Percentiles rank a stretch among this genome's conserved stretches.
Conservation (phyloP, 2,888 invertebrate genomes). For the Pristionchus mayeri region DNA sequence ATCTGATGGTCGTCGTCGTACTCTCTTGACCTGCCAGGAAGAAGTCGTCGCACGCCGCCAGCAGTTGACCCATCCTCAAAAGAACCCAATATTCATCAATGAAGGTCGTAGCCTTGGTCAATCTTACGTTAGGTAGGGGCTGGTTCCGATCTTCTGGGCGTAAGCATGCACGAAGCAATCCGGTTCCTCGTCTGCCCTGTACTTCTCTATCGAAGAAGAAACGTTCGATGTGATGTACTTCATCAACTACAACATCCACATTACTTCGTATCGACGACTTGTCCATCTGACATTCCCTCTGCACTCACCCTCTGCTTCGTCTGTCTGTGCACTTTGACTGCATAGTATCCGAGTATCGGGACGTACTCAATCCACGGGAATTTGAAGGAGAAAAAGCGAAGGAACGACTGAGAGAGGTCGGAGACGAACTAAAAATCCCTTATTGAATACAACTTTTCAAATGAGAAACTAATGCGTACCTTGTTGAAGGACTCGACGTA, state of each 20-base stretch:
- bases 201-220: not conserved
- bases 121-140: slow-evolving; percentile 4
- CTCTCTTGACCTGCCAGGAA: slow-evolving; percentile 13
- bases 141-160: not conserved
- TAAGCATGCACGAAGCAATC: slow-evolving; percentile 25
- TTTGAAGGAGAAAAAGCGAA: slow-evolving; percentile 32
- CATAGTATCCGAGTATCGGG: slow-evolving; percentile 27
- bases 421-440: slow-evolving; percentile 23
- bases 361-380: slow-evolving; percentile 25
- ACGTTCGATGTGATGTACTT: slow-evolving; percentile 31
- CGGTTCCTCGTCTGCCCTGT: not conserved
- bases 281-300: not conserved
- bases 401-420: not conserved
- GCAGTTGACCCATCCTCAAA: not conserved
- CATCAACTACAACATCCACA: slow-evolving; percentile 1
- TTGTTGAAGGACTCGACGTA: slow-evolving; percentile 35
- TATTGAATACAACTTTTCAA: too few species aligned
- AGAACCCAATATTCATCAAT: too few species aligned
- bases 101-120: not conserved
- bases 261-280: too few species aligned
- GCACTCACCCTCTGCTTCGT: slow-evolving; percentile 3
- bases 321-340: not conserved
- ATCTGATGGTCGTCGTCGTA: slow-evolving; percentile 3
- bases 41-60: not conserved
- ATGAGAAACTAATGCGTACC: not conserved